A percentile compares a stretch with the other conserved stretches of the same genome.
phyloP scores from a whole-genome alignment of 2,113 vertebrate species.

The Aspidoscelis tigris region DNA sequence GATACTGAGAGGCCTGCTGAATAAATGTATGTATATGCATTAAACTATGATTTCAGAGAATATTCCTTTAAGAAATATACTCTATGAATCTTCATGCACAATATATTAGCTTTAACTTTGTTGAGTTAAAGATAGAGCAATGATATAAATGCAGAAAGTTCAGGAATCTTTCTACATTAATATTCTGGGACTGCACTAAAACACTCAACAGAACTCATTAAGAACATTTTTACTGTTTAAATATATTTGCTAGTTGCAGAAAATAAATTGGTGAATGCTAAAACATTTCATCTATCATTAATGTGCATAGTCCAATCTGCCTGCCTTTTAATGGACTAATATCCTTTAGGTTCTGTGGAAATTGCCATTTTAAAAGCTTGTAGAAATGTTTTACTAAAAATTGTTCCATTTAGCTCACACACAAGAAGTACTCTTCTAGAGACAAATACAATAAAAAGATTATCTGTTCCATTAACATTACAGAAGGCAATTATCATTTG shows the following conservation, averaged over 20 bases:
- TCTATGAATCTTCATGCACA: constrained; percentile 16
- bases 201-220: constrained; percentile 26
- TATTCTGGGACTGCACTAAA: constrained; percentile 14
- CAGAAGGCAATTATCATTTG: constrained; percentile 43
- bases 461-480: constrained; percentile 28
- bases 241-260: constrained; percentile 12
- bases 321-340: constrained; percentile 29
- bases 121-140: constrained; percentile 5
- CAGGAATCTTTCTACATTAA: constrained; percentile 24
- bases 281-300: constrained; percentile 24
- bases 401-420: constrained; percentile 22
- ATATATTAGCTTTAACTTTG: constrained; percentile 5
- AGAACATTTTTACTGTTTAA: constrained; percentile 38
- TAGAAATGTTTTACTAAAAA: constrained; percentile 34
- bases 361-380: constrained; percentile 40
- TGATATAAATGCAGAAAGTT: not conserved
- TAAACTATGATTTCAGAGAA: not conserved
- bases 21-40: not conserved
- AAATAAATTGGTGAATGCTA: not conserved
- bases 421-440: constrained; percentile 36
- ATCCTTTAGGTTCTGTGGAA: constrained; percentile 36
- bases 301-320: constrained; percentile 15
- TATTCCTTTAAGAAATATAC: not conserved
- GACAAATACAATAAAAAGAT: constrained; percentile 29
- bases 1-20: not conserved